Base-by-base conservation (phyloP, 2,888 invertebrate species). In the Camptogramma bilineatum region DNA sequence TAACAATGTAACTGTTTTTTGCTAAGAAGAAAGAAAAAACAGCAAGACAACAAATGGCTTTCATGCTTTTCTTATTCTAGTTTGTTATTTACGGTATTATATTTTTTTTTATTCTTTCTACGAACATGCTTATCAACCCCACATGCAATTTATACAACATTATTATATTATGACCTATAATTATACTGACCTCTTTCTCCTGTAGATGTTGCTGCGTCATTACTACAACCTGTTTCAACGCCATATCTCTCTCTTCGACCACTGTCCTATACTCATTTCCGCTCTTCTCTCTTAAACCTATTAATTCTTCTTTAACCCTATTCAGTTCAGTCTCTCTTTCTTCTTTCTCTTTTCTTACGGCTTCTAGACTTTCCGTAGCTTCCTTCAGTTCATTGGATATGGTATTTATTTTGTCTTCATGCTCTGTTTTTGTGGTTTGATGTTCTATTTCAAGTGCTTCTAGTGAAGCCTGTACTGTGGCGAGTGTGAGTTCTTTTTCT, bases 401-500 rank as follows among this genome's bases (percentile, higher is more conserved):
- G 1, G 77, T 80, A 13, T 81, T 82, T 24, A 91, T 69, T 82
- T 88, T 90, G 57, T 90, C 88, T 74, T 89, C 81, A 66, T 90
- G 88, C 73, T 92, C 91, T 10, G 86, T 84, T 31, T 83, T 82
- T 9, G 86, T 84, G 1, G 92, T 89, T 75, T 86, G 87, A 58
- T 92, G 88, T 79, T 92, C 91, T 71, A 91, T 91, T 82, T 85
- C 91, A 79, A 88, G 79, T 17, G 84, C 86, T 79, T 89, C 91
- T 84, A 88, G 88, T 7, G 83, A 85, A 48, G 87, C 88, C 73
- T 87, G 86, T 48, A 94, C 73, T 44, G 90, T 86, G 73, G 89
- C 86, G 73, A 93, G 78, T 72, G 87, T 93, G 8, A 86, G 83
- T 73, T 94, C 94, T 69, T 94, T 90, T 73, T 94, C 94, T 71